Evolutionary conservation across 2,113 vertebrate species (phyloP).

Genomic region (Boulengeromyrus knoepffleri): DNA sequence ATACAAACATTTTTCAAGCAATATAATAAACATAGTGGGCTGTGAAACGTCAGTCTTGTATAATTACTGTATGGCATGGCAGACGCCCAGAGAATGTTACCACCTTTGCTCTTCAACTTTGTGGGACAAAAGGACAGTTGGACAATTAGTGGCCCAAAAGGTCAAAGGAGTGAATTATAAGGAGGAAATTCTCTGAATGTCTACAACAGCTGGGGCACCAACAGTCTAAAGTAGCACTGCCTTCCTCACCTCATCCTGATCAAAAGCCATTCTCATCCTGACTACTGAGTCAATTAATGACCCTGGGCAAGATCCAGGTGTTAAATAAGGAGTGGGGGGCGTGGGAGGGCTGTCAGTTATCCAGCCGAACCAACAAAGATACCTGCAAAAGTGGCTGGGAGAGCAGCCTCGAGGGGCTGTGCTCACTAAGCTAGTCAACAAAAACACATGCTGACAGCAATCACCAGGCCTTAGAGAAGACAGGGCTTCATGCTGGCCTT

Average conservation of each 20-base stretch:
- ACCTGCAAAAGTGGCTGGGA: background rate
- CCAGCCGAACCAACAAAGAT: background rate
- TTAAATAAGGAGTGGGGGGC: background rate
- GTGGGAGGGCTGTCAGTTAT: background rate
- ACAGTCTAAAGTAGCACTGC: background rate
- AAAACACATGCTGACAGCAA: background rate
- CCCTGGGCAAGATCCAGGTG: background rate
- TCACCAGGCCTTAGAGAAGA: background rate
- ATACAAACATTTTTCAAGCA: background rate
- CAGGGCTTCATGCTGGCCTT: background rate
- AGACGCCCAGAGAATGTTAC: background rate
- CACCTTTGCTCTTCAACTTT: background rate
- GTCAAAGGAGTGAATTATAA: background rate
- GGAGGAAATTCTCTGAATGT: background rate
- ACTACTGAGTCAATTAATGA: background rate
- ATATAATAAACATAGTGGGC: background rate
- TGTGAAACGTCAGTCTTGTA: background rate
- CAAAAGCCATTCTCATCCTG: background rate
- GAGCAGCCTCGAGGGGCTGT: background rate
- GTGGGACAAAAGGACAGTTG: background rate
- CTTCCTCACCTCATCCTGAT: background rate
- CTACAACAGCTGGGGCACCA: background rate
- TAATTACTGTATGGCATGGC: background rate
- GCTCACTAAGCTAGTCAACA: background rate
- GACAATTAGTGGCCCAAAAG: background rate